Evolutionary conservation across 1,140 invertebrate genomes (phyloP).

Genomic region (Thereuonema tuberculata): DNA sequence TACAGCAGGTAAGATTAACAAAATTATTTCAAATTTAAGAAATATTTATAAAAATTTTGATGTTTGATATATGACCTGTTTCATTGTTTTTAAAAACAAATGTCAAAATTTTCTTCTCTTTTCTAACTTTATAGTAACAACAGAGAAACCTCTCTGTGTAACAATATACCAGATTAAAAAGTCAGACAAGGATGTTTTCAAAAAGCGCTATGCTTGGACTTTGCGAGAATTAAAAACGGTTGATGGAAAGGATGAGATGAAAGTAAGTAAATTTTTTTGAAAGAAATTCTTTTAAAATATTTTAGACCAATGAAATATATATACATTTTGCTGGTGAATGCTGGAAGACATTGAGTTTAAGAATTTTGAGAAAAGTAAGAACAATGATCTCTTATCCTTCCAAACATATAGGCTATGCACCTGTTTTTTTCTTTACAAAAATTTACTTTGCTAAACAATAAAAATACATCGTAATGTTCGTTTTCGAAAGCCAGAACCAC

Average conservation of each 20-base stretch:
- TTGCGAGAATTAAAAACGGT: constrained; percentile 59
- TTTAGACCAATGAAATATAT: neutral
- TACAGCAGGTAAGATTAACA: constrained; percentile 41
- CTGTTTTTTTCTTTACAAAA: too few species aligned
- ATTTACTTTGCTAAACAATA: too few species aligned
- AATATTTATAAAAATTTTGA: neutral
- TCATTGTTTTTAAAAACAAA: neutral
- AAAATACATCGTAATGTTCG: too few species aligned
- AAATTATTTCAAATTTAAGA: neutral
- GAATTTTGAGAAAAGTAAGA: neutral
- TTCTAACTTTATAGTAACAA: constrained; percentile 27
- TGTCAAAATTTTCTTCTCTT: neutral
- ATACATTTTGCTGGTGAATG: neutral
- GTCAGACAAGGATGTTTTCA: constrained; percentile 64
- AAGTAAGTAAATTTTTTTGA: constrained; percentile 19
- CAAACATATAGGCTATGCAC: too few species aligned
- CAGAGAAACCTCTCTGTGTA: constrained; percentile 51
- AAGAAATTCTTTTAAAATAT: too few species aligned
- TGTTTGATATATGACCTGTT: neutral
- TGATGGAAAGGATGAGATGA: constrained; percentile 51
- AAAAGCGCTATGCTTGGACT: constrained; percentile 66
- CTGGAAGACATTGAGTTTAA: neutral
- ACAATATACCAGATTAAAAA: constrained; percentile 69
- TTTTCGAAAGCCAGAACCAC: too few species aligned
- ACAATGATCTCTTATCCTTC: neutral